Percentiles rank a stretch among this genome's conserved stretches.
These are phyloP conservation scores for Hirtodrosophila histrioides DNA, from an alignment of 2,888 invertebrate species.

Conservation along the genomic window DNA sequence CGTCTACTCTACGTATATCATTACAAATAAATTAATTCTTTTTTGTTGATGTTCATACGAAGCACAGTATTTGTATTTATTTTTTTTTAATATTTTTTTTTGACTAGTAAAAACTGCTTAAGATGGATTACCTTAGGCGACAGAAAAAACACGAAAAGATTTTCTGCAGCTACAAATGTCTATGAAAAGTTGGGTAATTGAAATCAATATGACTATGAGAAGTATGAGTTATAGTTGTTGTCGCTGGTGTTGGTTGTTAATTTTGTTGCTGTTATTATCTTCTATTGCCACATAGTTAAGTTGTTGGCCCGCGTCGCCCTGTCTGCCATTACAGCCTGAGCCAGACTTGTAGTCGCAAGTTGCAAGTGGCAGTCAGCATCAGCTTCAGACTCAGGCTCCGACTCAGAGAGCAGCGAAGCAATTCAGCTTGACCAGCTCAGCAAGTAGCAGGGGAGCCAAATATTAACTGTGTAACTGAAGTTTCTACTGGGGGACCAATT, in stretches of 20 bases:
- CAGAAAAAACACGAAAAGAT: conserved; percentile 1
- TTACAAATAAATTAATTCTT: too few relatives aligned
- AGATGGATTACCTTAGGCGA: conserved; percentile 2
- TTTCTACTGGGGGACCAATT: too few relatives aligned
- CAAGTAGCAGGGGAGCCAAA: background rate
- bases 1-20: too few relatives aligned
- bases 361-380: conserved; percentile 1
- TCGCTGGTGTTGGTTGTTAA: conserved; percentile 9
- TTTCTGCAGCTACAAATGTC: conserved; percentile 39
- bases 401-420: conserved; percentile 9
- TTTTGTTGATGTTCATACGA: too few relatives aligned
- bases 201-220: conserved; percentile 39
- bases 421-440: conserved; percentile 5
- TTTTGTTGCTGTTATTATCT: conserved; percentile 24
- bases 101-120: conserved; percentile 1
- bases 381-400: conserved; percentile 9
- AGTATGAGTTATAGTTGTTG: conserved; percentile 10
- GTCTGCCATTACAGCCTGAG: conserved; percentile 42
- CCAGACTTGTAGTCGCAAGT: conserved; percentile 8
- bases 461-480: too few relatives aligned
- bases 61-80: background rate
- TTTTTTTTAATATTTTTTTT: background rate
- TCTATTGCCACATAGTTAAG: conserved; percentile 58
- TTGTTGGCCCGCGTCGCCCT: conserved; percentile 51
- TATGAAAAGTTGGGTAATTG: conserved; percentile 48